Base-by-base conservation (phyloP, 2,888 invertebrate species). In the Nomada ferruginata region DNA sequence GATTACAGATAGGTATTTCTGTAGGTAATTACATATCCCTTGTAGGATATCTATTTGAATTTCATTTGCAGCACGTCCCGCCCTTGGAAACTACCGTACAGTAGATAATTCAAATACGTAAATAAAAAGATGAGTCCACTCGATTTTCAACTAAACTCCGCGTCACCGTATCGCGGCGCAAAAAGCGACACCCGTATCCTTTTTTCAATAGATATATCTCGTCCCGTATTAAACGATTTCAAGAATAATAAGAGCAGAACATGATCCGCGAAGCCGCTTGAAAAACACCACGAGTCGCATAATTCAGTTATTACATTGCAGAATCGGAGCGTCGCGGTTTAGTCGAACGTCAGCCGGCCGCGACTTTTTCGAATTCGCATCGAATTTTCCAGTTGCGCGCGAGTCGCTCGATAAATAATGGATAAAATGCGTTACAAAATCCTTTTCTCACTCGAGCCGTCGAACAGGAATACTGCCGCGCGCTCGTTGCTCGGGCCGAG, bases 371-470 rank as follows among this genome's bases (percentile, higher is more conserved):
- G 47, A 29, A 44, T 53, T 29, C 29, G 42, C 72, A 29, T 72
- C 70, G 69, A 74, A 57, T 79, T 79, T 82, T 61, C 66, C 69
- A 52, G 64, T 13, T 13, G 52, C 20, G 44, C 63, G 15, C 52
- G 29, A 53, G 61, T 65, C 69, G 69, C 52, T 18, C 55, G 69
- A 74, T 73, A 73, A 79, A 84, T 82, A 79, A 81, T 73, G 69
- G 72, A 84, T 78, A 81, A 76, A 79, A 75, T 50, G 72, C 53
- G 69, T 73, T 76, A 76, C 76, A 76, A 78, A 82, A 76, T 84
- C 82, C 73, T 81, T 73, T 79, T 84, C 82, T 85, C 85, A 82
- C 84, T 82, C 85, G 76, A 79, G 82, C 85, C 82, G 85, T 85
- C 85, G 85, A 79, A 70, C 77, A 64, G 75, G 81, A 79, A 84